Base-by-base conservation (phyloP, 2,797 vertebrate species). In the Sylvilagus floridanus region DNA sequence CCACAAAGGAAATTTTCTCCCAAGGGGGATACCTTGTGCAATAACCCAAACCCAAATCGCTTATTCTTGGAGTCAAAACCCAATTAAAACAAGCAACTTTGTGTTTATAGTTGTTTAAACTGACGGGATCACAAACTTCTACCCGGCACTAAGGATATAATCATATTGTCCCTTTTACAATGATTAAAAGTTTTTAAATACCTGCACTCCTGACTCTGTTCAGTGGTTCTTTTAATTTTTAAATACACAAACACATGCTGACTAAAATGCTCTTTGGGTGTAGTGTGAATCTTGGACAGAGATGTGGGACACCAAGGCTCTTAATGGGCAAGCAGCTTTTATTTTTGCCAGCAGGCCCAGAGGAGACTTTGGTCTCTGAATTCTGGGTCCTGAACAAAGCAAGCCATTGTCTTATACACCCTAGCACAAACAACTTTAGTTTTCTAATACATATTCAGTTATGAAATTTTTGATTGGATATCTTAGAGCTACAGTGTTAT, bases 31-130 rank as follows among this genome's bases (percentile, higher is more conserved):
- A 93, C 6, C 28, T n/a, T 88, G 60, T 77, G 0, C 35, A 92
- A 63, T 78, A 62, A 1, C 6, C 35, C 35, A 86, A 81, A 60
- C 60, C 60, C 75, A 22, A 52, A 65, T 16, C 91, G 81, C 60
- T 82, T 22, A 37, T 17, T 71, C 3, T 76, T 79, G 71, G 92
- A 97, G 95, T 93, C 72, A 94, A 91, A 96, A 92, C 71, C 63
- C 79, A 62, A 30, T 12, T 81, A 93, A 85, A 42, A 94, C 54
- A 62, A 22, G 89, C 26, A 91, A 52, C 35, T 95, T 28, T 87
- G 24, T 84, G 68, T 79, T 90, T 62, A 81, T 26, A 65, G 24
- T 71, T 50, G 17, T 94, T 9, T 92, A 76, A 75, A 57, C 24
- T 73, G n/a, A 91, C 57, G 91, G 60, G 28, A 76, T 88, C 10